A percentile compares a stretch with the other conserved stretches of the same genome.
Evolutionary conservation across 2,113 vertebrate species (phyloP).

Genomic region (Ciconia stormi): DNA sequence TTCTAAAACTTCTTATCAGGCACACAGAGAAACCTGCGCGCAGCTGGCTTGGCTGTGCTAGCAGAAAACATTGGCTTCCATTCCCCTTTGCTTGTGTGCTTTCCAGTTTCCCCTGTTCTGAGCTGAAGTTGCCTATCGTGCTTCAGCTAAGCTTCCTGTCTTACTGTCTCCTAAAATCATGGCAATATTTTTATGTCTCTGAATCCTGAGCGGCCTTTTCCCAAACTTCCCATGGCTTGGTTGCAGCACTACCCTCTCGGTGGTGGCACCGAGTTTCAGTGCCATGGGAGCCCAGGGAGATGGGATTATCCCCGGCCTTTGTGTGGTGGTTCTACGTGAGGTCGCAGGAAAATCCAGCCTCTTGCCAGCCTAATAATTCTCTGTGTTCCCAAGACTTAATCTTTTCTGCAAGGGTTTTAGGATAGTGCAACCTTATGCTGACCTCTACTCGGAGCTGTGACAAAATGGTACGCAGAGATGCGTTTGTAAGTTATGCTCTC

Average conservation of each 20-base stretch:
- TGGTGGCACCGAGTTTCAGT: rapidly evolving
- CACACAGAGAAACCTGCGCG: neutral
- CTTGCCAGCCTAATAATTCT: neutral
- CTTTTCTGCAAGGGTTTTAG: neutral
- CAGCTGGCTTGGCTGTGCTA: neutral
- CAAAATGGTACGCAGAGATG: neutral
- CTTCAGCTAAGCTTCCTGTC: neutral
- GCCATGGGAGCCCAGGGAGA: neutral
- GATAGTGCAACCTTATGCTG: neutral
- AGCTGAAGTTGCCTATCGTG: neutral
- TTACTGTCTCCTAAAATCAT: neutral
- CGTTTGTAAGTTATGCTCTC: neutral
- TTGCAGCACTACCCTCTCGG: neutral
- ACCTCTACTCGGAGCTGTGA: neutral
- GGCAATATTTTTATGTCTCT: neutral
- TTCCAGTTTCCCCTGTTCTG: neutral
- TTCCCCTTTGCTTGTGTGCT: neutral
- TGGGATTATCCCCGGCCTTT: neutral
- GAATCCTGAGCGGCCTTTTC: neutral
- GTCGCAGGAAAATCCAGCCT: neutral
- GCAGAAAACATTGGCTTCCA: neutral
- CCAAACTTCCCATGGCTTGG: neutral
- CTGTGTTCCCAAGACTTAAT: neutral
- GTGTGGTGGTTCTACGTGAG: neutral
- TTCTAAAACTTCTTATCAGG: neutral